phyloP scores from a whole-genome alignment of 2,888 invertebrate genomes.

The Deilephila elpenor region DNA sequence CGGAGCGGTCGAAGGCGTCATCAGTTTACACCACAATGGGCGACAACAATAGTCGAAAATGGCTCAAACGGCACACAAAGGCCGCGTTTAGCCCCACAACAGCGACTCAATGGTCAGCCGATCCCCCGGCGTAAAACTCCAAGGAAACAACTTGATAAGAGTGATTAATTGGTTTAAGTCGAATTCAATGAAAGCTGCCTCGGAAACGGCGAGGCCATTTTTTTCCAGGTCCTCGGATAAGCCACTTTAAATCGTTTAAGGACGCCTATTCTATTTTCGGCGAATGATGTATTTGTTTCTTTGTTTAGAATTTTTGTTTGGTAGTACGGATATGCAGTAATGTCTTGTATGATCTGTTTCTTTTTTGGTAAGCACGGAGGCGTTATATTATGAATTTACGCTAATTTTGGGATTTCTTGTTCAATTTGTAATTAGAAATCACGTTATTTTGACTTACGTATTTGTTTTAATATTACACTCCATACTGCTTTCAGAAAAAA shows the following conservation, averaged over 20 bases:
- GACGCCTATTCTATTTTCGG: constrained; percentile 50
- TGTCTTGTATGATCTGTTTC: no score
- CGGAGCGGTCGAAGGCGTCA: constrained; percentile 64
- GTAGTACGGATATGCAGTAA: not conserved
- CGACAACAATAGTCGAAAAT: constrained; percentile 64
- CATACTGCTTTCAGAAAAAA: no score
- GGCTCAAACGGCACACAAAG: constrained; percentile 59
- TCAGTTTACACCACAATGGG: constrained; percentile 76
- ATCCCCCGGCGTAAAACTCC: constrained; percentile 71
- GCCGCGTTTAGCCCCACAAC: constrained; percentile 66
- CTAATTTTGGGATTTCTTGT: no score
- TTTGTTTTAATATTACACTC: no score
- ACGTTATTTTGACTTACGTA: no score
- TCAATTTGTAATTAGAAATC: no score
- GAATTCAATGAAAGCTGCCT: constrained; percentile 77
- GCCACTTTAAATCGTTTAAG: constrained; percentile 51
- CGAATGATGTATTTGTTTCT: constrained; percentile 34
- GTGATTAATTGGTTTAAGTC: constrained; percentile 83
- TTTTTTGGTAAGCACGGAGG: no score
- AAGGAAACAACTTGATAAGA: constrained; percentile 78
- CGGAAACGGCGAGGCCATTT: constrained; percentile 60
- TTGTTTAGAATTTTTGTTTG: not conserved
- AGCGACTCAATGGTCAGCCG: constrained; percentile 70
- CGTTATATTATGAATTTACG: no score
- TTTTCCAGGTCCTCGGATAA: constrained; percentile 59